Conservation (phyloP, 1,140 invertebrate species). For the Antheraea mylitta region DNA sequence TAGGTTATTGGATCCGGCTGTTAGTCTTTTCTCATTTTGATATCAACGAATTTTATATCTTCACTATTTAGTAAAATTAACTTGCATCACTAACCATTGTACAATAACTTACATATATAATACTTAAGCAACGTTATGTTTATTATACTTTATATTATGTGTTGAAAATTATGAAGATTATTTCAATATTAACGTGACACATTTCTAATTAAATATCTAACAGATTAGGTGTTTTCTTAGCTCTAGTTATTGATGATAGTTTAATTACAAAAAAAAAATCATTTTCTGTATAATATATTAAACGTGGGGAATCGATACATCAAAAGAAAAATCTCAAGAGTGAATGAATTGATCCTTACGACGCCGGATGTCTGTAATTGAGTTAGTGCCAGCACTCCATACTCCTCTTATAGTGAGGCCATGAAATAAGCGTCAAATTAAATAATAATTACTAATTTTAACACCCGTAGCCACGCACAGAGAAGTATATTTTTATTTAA, state of each 20-base stretch:
- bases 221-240: neutral
- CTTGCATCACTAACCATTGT: too few species aligned
- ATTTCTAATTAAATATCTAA: too few species aligned
- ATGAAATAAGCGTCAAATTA: constrained; percentile 27
- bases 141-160: too few species aligned
- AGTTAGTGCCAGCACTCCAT: constrained; percentile 59
- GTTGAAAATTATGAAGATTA: too few species aligned
- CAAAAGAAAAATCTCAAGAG: constrained; percentile 43
- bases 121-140: too few species aligned
- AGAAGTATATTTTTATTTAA: neutral
- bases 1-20: too few species aligned
- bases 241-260: neutral
- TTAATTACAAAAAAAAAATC: neutral
- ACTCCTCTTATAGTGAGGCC: constrained; percentile 38
- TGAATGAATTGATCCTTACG: constrained; percentile 59
- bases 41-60: too few species aligned
- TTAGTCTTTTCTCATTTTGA: too few species aligned
- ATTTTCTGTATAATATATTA: constrained; percentile 12
- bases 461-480: too few species aligned
- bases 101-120: too few species aligned
- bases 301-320: constrained; percentile 25
- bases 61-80: too few species aligned
- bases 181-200: too few species aligned
- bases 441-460: neutral
- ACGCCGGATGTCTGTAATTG: constrained; percentile 67